These are phyloP conservation scores for Salpingus planirostris DNA, from an alignment of 2,888 invertebrate genomes.

Conservation along the genomic window DNA sequence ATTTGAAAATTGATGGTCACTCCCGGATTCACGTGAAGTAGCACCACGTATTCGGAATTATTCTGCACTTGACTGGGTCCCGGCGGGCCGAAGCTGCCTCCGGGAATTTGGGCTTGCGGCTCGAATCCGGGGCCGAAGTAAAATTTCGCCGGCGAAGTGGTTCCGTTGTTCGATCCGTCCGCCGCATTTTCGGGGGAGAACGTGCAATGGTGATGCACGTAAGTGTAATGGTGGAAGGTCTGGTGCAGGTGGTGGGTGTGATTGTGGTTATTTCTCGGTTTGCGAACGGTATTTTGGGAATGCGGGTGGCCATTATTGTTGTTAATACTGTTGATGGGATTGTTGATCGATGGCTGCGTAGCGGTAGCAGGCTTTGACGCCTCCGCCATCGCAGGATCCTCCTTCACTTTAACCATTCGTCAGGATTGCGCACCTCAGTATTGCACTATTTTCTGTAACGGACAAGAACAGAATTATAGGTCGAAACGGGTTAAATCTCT, in stretches of 20 bases:
- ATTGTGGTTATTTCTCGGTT: conserved; percentile 37
- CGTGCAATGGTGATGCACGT: conserved; percentile 40
- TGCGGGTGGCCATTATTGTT: conserved; percentile 9
- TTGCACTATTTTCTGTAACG: no score
- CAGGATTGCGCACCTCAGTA: no score
- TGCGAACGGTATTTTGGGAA: conserved; percentile 16
- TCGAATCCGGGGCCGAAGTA: conserved; percentile 54
- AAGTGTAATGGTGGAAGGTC: conserved; percentile 39
- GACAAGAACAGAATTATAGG: no score
- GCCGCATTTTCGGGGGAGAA: conserved; percentile 47
- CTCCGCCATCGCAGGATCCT: conserved; percentile 37
- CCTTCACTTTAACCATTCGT: conserved; percentile 43
- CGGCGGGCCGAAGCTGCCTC: conserved; percentile 18
- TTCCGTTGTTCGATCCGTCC: conserved; percentile 37
- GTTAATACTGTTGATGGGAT: conserved; percentile 12
- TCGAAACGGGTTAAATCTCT: no score
- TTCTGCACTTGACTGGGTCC: conserved; percentile 29
- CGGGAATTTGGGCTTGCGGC: conserved; percentile 40
- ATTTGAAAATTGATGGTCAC: conserved; percentile 67
- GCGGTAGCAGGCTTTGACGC: conserved; percentile 29
- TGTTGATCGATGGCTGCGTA: conserved; percentile 14
- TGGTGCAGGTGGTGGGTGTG: conserved; percentile 46
- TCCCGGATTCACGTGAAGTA: conserved; percentile 69
- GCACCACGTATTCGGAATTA: conserved; percentile 53
- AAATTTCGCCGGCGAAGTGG: conserved; percentile 46